phyloP scores from a whole-genome alignment of 1,140 invertebrate genomes.

The Cyphomyrmex costatus region DNA sequence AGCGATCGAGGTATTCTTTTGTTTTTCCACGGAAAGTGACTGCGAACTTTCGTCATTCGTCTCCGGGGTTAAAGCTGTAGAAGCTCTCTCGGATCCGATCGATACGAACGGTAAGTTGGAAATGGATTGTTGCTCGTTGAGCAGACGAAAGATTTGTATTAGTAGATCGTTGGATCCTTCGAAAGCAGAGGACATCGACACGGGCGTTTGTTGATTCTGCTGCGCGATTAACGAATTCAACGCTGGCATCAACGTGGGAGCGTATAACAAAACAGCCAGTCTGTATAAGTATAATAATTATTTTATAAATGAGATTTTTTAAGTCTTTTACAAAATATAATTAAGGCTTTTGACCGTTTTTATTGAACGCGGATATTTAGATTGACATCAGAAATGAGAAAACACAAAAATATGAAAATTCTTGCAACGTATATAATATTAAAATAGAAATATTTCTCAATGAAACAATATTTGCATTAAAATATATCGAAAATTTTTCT shows the following conservation, averaged over 20 bases:
- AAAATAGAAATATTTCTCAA: no score
- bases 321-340: background rate
- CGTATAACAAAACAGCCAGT: slow-evolving; percentile 62
- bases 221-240: slow-evolving; percentile 65
- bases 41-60: background rate
- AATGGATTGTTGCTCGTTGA: slow-evolving; percentile 54
- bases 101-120: slow-evolving; percentile 47
- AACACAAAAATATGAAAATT: no score
- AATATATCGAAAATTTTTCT: no score
- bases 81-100: slow-evolving; percentile 27
- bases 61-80: background rate
- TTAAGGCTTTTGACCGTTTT: no score
- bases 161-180: slow-evolving; percentile 63
- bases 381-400: no score
- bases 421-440: no score
- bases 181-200: slow-evolving; percentile 39
- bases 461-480: no score
- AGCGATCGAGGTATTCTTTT: background rate
- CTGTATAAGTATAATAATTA: slow-evolving; percentile 35
- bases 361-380: no score
- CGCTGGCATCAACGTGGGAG: slow-evolving; percentile 62
- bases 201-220: slow-evolving; percentile 45
- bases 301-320: background rate
- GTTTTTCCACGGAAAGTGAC: background rate
- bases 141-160: slow-evolving; percentile 52